Percentiles rank a stretch among this genome's conserved stretches.
These are phyloP conservation scores for Auanema sp. DNA, from an alignment of 2,888 invertebrate genomes.

Conservation along the genomic window DNA sequence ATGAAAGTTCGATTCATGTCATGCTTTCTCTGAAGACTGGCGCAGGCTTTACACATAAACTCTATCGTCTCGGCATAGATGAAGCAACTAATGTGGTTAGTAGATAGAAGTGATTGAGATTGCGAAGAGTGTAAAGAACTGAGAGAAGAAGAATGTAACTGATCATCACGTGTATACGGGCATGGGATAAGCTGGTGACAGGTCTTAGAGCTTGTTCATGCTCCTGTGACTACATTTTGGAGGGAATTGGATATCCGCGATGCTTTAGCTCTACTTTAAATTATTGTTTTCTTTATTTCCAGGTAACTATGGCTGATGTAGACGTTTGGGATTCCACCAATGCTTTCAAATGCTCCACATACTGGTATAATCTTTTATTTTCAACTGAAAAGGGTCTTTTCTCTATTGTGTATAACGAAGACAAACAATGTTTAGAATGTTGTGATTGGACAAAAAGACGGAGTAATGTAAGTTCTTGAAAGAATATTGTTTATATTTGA, in stretches of 20 bases:
- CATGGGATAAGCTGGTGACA: too few relatives aligned
- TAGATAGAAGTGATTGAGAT: too few relatives aligned
- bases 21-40: too few relatives aligned
- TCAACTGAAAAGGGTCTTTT: constrained; percentile 5
- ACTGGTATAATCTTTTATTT: constrained; percentile 18
- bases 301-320: constrained; percentile 13
- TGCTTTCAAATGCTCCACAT: background rate
- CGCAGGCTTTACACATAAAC: constrained; percentile 11
- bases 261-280: too few relatives aligned
- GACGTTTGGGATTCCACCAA: constrained; percentile 8
- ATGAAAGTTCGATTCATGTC: constrained; percentile 1
- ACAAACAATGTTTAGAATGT: constrained; percentile 8
- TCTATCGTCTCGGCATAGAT: constrained; percentile 14
- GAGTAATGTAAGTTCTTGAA: constrained; percentile 9
- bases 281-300: background rate
- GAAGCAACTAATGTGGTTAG: background rate
- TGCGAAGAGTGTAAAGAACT: too few relatives aligned
- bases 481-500: constrained; percentile 1
- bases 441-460: constrained; percentile 18
- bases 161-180: too few relatives aligned
- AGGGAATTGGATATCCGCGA: too few relatives aligned
- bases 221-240: too few relatives aligned
- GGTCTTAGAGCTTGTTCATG: too few relatives aligned
- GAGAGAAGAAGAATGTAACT: too few relatives aligned
- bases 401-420: constrained; percentile 17